Percentiles rank a stretch among this genome's conserved stretches.
Evolutionary conservation across 2,888 invertebrate genomes (phyloP).

Genomic region (Eledone cirrhosa): DNA sequence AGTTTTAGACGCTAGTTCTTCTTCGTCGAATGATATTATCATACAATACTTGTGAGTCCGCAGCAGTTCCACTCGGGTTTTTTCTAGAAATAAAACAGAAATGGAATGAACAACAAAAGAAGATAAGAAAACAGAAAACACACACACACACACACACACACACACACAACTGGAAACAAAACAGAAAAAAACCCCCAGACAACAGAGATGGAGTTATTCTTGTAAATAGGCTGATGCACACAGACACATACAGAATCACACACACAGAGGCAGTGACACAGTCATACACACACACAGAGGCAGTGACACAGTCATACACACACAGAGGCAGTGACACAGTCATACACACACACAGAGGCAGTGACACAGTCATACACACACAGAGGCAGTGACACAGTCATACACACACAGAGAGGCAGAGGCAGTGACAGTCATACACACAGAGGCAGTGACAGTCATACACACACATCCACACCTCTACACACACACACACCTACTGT

Average conservation of each 20-base stretch:
- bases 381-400: not conserved
- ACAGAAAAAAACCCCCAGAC: too few relatives aligned
- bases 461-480: too few relatives aligned
- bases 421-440: too few relatives aligned
- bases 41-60: not conserved
- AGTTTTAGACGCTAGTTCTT: not conserved
- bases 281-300: not conserved
- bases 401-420: not conserved
- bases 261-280: not conserved
- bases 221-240: not conserved
- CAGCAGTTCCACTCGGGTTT: not conserved
- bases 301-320: not conserved
- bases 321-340: not conserved
- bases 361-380: not conserved
- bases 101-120: not conserved
- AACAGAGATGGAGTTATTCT: too few relatives aligned
- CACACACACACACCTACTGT: not conserved
- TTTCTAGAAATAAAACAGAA: not conserved
- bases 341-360: not conserved
- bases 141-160: not conserved
- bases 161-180: not conserved
- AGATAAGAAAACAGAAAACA: not conserved
- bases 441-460: not conserved
- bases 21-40: not conserved
- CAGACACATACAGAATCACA: not conserved